Evolutionary conservation across 2,113 vertebrate species (phyloP), one percentile per base, ranked within the genome.

Genomic region (Mesitornis unicolor): DNA sequence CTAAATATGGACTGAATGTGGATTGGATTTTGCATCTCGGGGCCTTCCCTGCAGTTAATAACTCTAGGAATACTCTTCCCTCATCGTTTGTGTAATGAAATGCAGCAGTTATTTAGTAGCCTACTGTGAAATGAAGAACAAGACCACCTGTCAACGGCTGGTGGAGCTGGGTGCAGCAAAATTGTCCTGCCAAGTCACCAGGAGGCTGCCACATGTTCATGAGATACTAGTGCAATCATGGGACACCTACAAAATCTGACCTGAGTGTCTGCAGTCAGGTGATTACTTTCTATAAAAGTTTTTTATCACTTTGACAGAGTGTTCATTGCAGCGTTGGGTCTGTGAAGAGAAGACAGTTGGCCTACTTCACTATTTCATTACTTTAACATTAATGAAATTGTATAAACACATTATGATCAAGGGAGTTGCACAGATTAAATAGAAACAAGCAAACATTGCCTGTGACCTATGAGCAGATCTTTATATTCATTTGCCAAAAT

Each of bases 191-290:
- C 88, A 83, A 89, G 75, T 16, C 82, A 88, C 63, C 87, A 85
- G 69, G 60, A 93, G 65, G 77, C 53, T 75, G 57, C 70, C 75
- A 80, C 45, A 61, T 28, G 43, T 90, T 95, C 68, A 45, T 29
- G 75, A 63, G 73, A 90, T 60, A 42, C 93, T 19, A 84, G 50
- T 64, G 33, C 13, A 73, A 42, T 73, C 86, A 59, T 47, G 84
- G 70, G 74, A 93, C 73, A 89, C 83, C 86, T 95, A 79, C 38
- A 50, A 70, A 96, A 86, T 75, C 80, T 92, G 71, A 40, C 68
- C 29, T 31, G 42, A 67, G 70, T 31, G 35, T 61, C 50, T 89
- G 42, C 45, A 84, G 47, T 77, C 50, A 95, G 50, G 84, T 93
- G 57, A 83, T 88, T 54, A 13, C 54, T 56, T 90, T 88, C 63